These are phyloP conservation scores for Sitobion miscanthi DNA, from an alignment of 1,140 invertebrate genomes.

Conservation along the genomic window DNA sequence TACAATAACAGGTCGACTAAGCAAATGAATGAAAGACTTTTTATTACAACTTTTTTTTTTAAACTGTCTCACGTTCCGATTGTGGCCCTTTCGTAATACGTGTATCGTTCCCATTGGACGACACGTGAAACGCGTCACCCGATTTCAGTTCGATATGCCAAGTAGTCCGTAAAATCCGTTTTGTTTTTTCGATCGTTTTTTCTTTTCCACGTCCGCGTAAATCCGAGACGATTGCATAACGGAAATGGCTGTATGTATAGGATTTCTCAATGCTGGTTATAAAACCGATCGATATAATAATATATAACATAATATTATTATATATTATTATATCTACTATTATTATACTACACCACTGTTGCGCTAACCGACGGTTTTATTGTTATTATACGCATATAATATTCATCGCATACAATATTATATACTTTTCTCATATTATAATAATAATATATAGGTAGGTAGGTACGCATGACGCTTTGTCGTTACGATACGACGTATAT, in stretches of 20 bases:
- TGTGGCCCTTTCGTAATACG: conserved; percentile 23
- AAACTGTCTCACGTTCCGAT: neutral
- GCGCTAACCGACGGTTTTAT: neutral
- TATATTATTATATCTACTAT: neutral
- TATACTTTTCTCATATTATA: neutral
- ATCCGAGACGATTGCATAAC: conserved; percentile 32
- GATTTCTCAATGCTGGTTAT: conserved; percentile 30
- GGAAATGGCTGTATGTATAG: neutral
- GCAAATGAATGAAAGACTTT: neutral
- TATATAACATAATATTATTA: neutral
- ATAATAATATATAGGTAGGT: neutral
- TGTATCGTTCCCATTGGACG: neutral
- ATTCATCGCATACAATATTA: neutral
- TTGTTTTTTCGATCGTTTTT: conserved; percentile 20
- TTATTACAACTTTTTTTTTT: neutral
- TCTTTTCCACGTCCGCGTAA: conserved; percentile 44
- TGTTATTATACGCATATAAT: neutral
- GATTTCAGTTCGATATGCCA: conserved; percentile 30
- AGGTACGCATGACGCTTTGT: neutral
- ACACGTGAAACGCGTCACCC: conserved; percentile 34
- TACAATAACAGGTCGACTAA: neutral
- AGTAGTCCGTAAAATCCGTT: conserved; percentile 54
- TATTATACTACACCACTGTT: conserved; percentile 2
- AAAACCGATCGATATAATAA: conserved; percentile 21
- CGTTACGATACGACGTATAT: neutral